Evolutionary conservation across 2,113 vertebrate species (phyloP), one percentile per base, ranked within the genome.

Genomic region (Nettapus auritus): DNA sequence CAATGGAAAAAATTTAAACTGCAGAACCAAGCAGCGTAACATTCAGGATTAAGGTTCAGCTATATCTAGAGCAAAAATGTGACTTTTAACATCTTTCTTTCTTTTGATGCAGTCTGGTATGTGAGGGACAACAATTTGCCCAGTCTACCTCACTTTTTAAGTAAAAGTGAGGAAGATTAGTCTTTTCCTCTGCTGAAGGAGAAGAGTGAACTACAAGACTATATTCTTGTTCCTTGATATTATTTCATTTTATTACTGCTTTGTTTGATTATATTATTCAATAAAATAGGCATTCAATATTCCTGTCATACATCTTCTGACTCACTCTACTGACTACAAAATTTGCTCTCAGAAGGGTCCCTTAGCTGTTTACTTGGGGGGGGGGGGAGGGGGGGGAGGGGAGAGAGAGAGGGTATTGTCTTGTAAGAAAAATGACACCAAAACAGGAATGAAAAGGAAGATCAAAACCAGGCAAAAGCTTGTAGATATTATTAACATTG

Each of bases 341-440:
- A 66, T 55, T 63, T 71, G 8, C n/a, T n/a, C 46, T 81, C 52
- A 59, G 6, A 55, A 79, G 10, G 25, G 56, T 76, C 13, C 34
- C 22, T 73, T 82, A 57, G 16, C 1, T 50, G 2, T 25, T 36
- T 44, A 14, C 60, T 56, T 69, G 42, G 34, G 60, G 3, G 5
- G 59, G 1, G 1, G 0, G 6, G 0, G 8, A 6, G 5, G 8
- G 13, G 4, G 14, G 8, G 5, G 6, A 9, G 4, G 19, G 19
- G 19, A 46, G 46, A 48, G 20, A 48, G 46, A 10, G 20, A 19
- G 44, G 17, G 18, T 21, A 48, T 48, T 48, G 21, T 82, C 23
- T 52, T 52, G 22, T 52, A 13, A 52, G 44, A 69, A 69, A 80
- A 86, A 48, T 9, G 6, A 80, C 86, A 48, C 1, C 2, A 38